Percentiles rank a stretch among this genome's conserved stretches.
phyloP scores from a whole-genome alignment of 1,140 invertebrate genomes.

The Brachionus calyciflorus region DNA sequence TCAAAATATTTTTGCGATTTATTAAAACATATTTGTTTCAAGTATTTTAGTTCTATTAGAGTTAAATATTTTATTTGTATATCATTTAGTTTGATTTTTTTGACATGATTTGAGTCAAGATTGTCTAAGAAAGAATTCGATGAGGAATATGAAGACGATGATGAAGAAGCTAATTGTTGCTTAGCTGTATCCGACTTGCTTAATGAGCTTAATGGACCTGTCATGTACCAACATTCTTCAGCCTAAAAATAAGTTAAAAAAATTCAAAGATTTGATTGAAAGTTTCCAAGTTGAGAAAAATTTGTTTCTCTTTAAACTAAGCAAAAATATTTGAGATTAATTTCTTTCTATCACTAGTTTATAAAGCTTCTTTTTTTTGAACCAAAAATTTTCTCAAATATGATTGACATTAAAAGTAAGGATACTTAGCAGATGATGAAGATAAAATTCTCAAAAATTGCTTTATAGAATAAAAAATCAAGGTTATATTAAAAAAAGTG shows the following conservation, averaged over 20 bases:
- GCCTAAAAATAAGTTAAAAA: not conserved
- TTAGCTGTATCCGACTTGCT: not conserved
- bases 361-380: too few relatives aligned
- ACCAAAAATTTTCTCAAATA: too few relatives aligned
- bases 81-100: slow-evolving; percentile 13
- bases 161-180: not conserved
- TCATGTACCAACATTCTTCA: slow-evolving; percentile 33
- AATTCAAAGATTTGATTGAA: not conserved
- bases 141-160: not conserved
- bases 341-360: too few relatives aligned
- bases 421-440: too few relatives aligned
- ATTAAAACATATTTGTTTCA: slow-evolving; percentile 42
- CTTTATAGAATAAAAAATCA: too few relatives aligned
- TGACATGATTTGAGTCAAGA: not conserved
- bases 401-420: too few relatives aligned
- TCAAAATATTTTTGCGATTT: slow-evolving; percentile 1
- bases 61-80: slow-evolving; percentile 39
- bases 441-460: too few relatives aligned
- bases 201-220: not conserved
- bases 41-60: slow-evolving; percentile 43
- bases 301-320: too few relatives aligned
- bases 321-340: too few relatives aligned
- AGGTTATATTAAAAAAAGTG: too few relatives aligned
- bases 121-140: not conserved
- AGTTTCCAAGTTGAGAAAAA: too few relatives aligned